phyloP scores from a whole-genome alignment of 2,113 vertebrate species.

The Microtus ochrogaster region DNA sequence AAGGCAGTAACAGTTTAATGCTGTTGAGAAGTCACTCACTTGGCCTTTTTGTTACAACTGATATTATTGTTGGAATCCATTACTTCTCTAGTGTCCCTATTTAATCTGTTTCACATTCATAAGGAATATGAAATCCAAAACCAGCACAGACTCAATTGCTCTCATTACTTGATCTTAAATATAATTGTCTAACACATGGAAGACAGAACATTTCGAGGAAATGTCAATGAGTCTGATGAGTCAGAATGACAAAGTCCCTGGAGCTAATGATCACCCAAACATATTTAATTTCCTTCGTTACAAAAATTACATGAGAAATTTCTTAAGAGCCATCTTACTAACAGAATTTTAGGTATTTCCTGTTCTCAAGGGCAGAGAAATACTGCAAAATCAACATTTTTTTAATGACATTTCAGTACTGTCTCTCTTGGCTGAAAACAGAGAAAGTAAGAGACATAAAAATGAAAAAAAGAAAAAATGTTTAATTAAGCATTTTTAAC shows the following conservation, averaged over 20 bases:
- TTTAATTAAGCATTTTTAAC: slow-evolving; percentile 69
- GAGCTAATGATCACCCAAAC: slow-evolving; percentile 33
- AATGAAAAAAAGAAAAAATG: slow-evolving; percentile 67
- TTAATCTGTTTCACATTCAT: slow-evolving; percentile 82
- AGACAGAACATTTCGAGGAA: slow-evolving; percentile 50
- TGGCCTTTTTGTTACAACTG: slow-evolving; percentile 58
- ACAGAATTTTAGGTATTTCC: slow-evolving; percentile 83
- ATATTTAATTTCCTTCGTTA: slow-evolving; percentile 75
- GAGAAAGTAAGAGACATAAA: slow-evolving; percentile 68
- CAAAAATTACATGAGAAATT: slow-evolving; percentile 79
- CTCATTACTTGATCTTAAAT: slow-evolving; percentile 71
- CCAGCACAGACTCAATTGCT: slow-evolving; percentile 67
- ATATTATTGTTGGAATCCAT: slow-evolving; percentile 80
- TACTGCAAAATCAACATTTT: slow-evolving; percentile 83
- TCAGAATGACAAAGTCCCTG: slow-evolving; percentile 62
- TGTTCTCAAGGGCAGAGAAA: slow-evolving; percentile 82
- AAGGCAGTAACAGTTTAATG: slow-evolving; percentile 38
- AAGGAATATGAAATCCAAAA: slow-evolving; percentile 71
- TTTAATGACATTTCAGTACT: slow-evolving; percentile 84
- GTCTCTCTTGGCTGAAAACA: slow-evolving; percentile 78
- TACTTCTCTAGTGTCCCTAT: slow-evolving; percentile 77
- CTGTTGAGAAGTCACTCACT: slow-evolving; percentile 64
- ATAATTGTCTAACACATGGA: slow-evolving; percentile 59
- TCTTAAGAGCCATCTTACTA: slow-evolving; percentile 76
- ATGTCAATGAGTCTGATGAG: slow-evolving; percentile 36